These are phyloP conservation scores for Sylvia borin DNA, from an alignment of 2,797 vertebrate genomes.

Conservation along the genomic window DNA sequence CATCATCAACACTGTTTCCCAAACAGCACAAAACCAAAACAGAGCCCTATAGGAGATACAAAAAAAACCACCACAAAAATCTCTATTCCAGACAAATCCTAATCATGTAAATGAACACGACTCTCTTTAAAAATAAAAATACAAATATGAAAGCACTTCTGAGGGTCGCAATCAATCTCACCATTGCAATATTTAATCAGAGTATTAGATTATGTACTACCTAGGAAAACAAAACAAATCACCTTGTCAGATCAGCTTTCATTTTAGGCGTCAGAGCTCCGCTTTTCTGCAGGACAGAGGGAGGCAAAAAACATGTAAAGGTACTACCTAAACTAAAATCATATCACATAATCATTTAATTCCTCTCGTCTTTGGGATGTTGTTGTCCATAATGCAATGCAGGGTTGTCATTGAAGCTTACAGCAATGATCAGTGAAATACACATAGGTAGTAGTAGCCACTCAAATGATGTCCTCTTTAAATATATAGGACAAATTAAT, in stretches of 20 bases:
- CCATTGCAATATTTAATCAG: neutral
- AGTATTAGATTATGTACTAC: neutral
- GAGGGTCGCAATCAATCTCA: neutral
- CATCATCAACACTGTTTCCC: neutral
- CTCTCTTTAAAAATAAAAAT: neutral
- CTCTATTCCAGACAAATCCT: neutral
- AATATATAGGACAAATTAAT: neutral
- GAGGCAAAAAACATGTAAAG: neutral
- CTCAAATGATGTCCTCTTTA: neutral
- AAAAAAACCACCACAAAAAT: neutral
- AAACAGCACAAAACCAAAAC: neutral
- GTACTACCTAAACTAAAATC: neutral
- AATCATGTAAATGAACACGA: neutral
- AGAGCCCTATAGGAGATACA: neutral
- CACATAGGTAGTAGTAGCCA: fast-evolving
- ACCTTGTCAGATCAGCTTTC: neutral
- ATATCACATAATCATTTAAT: constrained; percentile 19
- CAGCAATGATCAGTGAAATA: neutral
- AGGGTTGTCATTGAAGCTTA: neutral
- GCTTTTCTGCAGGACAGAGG: neutral
- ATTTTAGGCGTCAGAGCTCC: constrained; percentile 52
- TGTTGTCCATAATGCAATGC: neutral
- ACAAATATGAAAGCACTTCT: neutral
- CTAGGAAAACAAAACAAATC: neutral
- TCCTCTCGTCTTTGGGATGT: neutral